Conservation (phyloP, 2,113 vertebrate species). For the Triplophysa dalaica region DNA sequence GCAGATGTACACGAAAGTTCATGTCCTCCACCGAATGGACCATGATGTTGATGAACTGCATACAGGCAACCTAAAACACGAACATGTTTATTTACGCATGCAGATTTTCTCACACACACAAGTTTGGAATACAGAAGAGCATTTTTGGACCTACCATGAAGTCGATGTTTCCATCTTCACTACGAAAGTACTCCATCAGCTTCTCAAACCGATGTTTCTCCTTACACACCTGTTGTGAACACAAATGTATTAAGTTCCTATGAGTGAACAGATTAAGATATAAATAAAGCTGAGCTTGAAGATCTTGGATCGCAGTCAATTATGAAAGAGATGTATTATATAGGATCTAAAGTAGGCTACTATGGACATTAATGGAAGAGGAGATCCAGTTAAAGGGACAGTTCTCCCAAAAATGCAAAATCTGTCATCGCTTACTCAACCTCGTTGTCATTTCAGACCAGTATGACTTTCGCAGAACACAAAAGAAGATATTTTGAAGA, state of each 20-base stretch:
- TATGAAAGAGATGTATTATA: constrained; percentile 36
- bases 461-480: too few relatives aligned
- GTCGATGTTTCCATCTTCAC: constrained; percentile 96
- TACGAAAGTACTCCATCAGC: constrained; percentile 95
- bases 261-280: too few relatives aligned
- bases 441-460: too few relatives aligned
- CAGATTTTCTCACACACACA: not conserved
- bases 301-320: constrained; percentile 22
- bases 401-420: too few relatives aligned
- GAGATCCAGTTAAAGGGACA: too few relatives aligned
- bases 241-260: not conserved
- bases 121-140: not conserved
- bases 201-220: constrained; percentile 95
- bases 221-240: constrained; percentile 84
- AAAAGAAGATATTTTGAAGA: too few relatives aligned
- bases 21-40: constrained; percentile 98
- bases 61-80: constrained; percentile 87
- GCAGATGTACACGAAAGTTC: constrained; percentile 97
- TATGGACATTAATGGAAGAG: not conserved
- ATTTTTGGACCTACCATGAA: constrained; percentile 82
- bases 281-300: too few relatives aligned
- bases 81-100: not conserved
- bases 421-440: too few relatives aligned
- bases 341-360: too few relatives aligned
- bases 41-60: constrained; percentile 99